Conservation (phyloP, 2,888 invertebrate species). For the Drosophila hawaiiensis region DNA sequence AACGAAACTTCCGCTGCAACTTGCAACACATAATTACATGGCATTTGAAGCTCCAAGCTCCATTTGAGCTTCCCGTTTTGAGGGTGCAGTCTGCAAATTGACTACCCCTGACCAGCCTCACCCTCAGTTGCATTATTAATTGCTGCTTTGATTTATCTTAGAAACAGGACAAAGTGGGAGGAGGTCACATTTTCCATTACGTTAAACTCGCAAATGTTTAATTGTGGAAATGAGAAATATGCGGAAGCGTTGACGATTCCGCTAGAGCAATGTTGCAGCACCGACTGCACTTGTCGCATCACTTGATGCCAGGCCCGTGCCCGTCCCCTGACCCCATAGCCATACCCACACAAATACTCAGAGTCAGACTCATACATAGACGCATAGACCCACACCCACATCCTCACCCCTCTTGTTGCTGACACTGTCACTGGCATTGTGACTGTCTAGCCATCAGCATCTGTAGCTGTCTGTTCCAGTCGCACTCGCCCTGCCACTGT, state of each 20-base stretch:
- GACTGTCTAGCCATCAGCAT: slow-evolving; percentile 73
- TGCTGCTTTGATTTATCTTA: slow-evolving; percentile 79
- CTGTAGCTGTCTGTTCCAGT: slow-evolving; percentile 75
- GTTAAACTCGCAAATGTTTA: slow-evolving; percentile 74
- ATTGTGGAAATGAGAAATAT: slow-evolving; percentile 83
- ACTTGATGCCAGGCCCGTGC: slow-evolving; percentile 73
- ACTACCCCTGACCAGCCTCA: slow-evolving; percentile 30
- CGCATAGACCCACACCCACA: slow-evolving; percentile 7
- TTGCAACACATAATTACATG: slow-evolving; percentile 64
- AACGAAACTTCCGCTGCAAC: slow-evolving; percentile 50
- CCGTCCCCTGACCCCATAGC: slow-evolving; percentile 20
- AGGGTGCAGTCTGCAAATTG: slow-evolving; percentile 58
- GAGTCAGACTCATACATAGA: slow-evolving; percentile 4
- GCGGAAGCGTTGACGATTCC: slow-evolving; percentile 81
- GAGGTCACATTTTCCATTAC: slow-evolving; percentile 57
- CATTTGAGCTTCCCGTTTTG: slow-evolving; percentile 69
- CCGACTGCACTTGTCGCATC: slow-evolving; percentile 80
- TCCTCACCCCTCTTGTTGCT: slow-evolving; percentile 7
- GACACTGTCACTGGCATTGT: slow-evolving; percentile 67
- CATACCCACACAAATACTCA: background rate
- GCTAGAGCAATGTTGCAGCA: slow-evolving; percentile 72
- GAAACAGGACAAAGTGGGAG: slow-evolving; percentile 33
- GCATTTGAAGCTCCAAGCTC: slow-evolving; percentile 61
- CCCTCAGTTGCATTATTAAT: slow-evolving; percentile 67
- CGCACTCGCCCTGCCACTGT: slow-evolving; percentile 26